Percentiles rank a stretch among this genome's conserved stretches.
Evolutionary conservation across 2,888 invertebrate species (phyloP).

Genomic region (Masnerella sp.): DNA sequence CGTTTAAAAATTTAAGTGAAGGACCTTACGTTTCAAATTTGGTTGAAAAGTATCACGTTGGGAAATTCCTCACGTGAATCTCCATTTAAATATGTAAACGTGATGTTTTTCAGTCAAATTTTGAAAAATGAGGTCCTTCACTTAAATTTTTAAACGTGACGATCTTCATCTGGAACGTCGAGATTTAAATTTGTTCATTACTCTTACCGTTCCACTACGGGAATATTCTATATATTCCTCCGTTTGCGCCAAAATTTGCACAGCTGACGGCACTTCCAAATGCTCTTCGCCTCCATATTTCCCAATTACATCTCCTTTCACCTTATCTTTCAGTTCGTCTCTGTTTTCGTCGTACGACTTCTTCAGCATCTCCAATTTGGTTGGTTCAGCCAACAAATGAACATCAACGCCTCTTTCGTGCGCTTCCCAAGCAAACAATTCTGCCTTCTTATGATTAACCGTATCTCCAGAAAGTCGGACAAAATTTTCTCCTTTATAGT

Average conservation of each 20-base stretch:
- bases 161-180: too few species aligned
- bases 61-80: too few species aligned
- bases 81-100: too few species aligned
- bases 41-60: too few species aligned
- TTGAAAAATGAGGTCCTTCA: too few species aligned
- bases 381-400: conserved; percentile 97
- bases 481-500: conserved; percentile 98
- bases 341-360: conserved; percentile 94
- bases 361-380: conserved; percentile 94
- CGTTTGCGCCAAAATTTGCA: conserved; percentile 87
- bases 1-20: too few species aligned
- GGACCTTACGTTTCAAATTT: too few species aligned
- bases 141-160: too few species aligned
- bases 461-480: conserved; percentile 97
- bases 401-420: conserved; percentile 95
- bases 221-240: conserved; percentile 93
- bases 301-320: conserved; percentile 90
- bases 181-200: too few species aligned
- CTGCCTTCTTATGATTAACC: conserved; percentile 91
- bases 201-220: conserved; percentile 24
- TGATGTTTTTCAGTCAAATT: too few species aligned
- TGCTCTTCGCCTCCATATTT: conserved; percentile 95
- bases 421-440: conserved; percentile 98
- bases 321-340: conserved; percentile 91
- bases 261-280: conserved; percentile 6